A percentile compares a stretch with the other conserved stretches of the same genome.
phyloP scores from a whole-genome alignment of 2,888 invertebrate species.

The Coleophora flavipennella region DNA sequence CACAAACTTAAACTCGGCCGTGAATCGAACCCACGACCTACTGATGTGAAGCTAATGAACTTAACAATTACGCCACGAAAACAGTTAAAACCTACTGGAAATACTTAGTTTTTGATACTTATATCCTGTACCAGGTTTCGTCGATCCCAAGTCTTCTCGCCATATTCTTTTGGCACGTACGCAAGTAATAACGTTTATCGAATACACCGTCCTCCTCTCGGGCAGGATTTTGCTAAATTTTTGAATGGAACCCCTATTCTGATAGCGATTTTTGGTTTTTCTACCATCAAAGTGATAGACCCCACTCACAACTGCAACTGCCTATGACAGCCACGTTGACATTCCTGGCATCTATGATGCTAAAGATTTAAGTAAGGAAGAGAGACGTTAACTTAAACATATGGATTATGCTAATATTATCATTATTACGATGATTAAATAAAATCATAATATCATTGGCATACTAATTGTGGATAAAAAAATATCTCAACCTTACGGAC shows the following conservation, averaged over 20 bases:
- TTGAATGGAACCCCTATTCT: slow-evolving; percentile 14
- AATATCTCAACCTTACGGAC: too few species aligned
- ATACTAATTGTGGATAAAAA: too few species aligned
- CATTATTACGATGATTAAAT: neutral
- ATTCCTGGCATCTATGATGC: neutral
- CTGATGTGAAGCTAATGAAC: too few species aligned
- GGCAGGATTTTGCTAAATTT: slow-evolving; percentile 24
- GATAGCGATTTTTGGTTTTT: neutral
- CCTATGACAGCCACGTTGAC: neutral
- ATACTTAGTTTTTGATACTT: too few species aligned
- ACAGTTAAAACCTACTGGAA: too few species aligned
- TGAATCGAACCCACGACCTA: too few species aligned
- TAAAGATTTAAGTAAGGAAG: neutral
- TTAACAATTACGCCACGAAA: too few species aligned
- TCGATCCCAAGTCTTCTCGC: slow-evolving; percentile 2
- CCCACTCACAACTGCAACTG: neutral
- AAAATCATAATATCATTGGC: too few species aligned
- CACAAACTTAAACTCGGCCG: too few species aligned
- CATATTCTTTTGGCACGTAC: slow-evolving; percentile 19
- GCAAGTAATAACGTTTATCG: slow-evolving; percentile 22
- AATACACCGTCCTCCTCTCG: slow-evolving; percentile 16
- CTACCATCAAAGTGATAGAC: neutral
- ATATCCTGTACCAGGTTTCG: slow-evolving; percentile 1
- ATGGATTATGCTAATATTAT: neutral
- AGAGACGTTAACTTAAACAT: neutral